Evolutionary conservation across 2,888 invertebrate genomes (phyloP), one percentile per base, ranked within the genome.

Genomic region (Tanytarsus gracilentus): DNA sequence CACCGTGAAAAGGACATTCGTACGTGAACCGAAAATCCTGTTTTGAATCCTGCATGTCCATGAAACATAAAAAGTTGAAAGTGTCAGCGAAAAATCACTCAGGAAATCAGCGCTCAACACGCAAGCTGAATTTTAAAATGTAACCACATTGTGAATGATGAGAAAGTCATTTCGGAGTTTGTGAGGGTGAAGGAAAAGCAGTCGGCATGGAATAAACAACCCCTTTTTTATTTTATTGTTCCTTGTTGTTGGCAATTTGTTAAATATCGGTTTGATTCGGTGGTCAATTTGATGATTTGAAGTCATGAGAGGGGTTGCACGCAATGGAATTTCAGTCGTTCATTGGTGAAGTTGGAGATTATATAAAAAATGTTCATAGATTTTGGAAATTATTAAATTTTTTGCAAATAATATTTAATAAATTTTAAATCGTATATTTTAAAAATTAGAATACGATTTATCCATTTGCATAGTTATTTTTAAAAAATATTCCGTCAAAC

Each of bases 11-110:
- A 36, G 21, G 40, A 44, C 23, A 40, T 40, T 16, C 23, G 18
- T 39, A 26, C 39, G 39, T 55, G 55, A 55, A 55, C 55, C 55
- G 55, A 55, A 55, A 39, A 55, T 55, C 55, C 55, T 23, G 55
- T 40, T 11, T n/a, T n/a, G n/a, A n/a, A n/a, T n/a, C n/a, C n/a
- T n/a, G n/a, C n/a, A n/a, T n/a, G 16, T 49, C 11, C 49, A 27
- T 49, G 49, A 49, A 49, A 25, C 49, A 27, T 26, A 49, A 49
- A 55, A 33, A 33, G 26, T n/a, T 36, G 25, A 16, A 55, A 55
- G 55, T 39, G 55, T 29, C 52, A 23, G 30, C 23, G n/a, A 30
- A 39, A 55, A 55, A 39, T 26, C 33, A 55, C 14, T 39, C 55
- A 55, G 55, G 55, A 55, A 55, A 55, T 55, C 55, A 18, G 14